A percentile compares a stretch with the other conserved stretches of the same genome.
Evolutionary conservation across 2,113 vertebrate species (phyloP).

Genomic region (Sus scrofa): DNA sequence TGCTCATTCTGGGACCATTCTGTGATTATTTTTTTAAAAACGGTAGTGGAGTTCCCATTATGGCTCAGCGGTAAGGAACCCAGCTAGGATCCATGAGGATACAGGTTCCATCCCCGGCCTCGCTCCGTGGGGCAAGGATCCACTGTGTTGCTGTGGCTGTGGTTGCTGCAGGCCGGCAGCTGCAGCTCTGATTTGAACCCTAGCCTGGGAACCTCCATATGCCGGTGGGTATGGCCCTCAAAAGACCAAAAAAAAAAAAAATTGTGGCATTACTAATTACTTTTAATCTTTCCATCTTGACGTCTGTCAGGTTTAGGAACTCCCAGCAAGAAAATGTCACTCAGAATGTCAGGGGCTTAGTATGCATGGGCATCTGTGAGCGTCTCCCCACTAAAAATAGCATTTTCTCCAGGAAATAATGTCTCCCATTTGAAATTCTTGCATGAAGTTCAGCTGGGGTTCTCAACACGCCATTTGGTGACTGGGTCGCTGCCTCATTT

Average conservation of each 20-base stretch:
- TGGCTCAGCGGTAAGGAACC: too few relatives aligned
- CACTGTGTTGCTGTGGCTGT: too few relatives aligned
- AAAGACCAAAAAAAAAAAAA: neutral
- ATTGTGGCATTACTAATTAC: neutral
- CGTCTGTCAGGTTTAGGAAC: neutral
- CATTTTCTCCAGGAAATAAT: neutral
- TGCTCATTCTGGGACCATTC: neutral
- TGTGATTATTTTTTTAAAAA: neutral
- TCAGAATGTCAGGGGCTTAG: conserved; percentile 7
- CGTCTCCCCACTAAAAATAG: conserved; percentile 5
- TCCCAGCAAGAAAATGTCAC: neutral
- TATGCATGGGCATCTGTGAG: neutral
- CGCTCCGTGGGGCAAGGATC: too few relatives aligned
- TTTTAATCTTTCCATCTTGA: conserved; percentile 52
- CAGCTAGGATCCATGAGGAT: too few relatives aligned
- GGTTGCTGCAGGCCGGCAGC: too few relatives aligned
- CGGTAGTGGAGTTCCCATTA: too few relatives aligned
- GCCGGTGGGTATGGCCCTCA: too few relatives aligned
- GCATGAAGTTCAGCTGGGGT: neutral
- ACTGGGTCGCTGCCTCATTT: neutral
- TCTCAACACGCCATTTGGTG: neutral
- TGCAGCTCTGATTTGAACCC: too few relatives aligned
- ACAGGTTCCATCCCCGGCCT: too few relatives aligned
- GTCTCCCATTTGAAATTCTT: neutral
- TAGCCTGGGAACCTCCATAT: too few relatives aligned